Evolutionary conservation across 2,113 vertebrate species (phyloP), one percentile per base, ranked within the genome.

Genomic region (Grallaria varia): DNA sequence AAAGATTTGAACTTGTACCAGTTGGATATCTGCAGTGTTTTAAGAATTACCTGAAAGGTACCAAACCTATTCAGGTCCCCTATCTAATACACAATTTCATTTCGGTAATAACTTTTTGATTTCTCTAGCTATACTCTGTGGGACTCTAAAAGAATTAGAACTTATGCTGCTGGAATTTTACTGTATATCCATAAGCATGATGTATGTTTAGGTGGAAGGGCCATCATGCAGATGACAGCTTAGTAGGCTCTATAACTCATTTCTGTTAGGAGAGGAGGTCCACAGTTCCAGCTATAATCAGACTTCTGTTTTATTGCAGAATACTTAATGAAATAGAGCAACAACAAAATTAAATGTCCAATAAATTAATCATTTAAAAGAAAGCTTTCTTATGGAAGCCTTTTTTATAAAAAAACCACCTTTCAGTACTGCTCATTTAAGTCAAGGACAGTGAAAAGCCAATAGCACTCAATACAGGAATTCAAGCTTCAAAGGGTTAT

Each of bases 401-500:
- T 67, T 84, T 35, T 95, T 82, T 86, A 40, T 53, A 77, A 93
- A 94, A 94, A 94, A 71, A 7, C 6, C 67, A 79, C 21, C 50
- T 58, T 76, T 81, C 71, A 81, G 39, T 71, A 96, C 76, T 52
- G 66, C 66, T 89, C 76, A 56, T 96, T 95, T 91, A 76, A 96
- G 87, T 79, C 92, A 96, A 97, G 95, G 97, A 97, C 96, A 97
- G 87, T 73, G 87, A 95, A 96, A 96, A 89, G 92, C 87, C 97
- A 97, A 90, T 7, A 96, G 88, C 90, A 96, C 96, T 97, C 78
- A 82, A 31, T 47, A 81, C 14, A 84, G 47, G 59, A 96, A 89
- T 93, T 96, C 81, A 80, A 91, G 69, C 93, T 96, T 95, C 92
- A 95, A 91, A 98, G 97, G 84, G 94, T 97, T 98, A 97, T 98